Evolutionary conservation across 2,113 vertebrate genomes (phyloP), one percentile per base, ranked within the genome.

Genomic region (Ciconia stormi): DNA sequence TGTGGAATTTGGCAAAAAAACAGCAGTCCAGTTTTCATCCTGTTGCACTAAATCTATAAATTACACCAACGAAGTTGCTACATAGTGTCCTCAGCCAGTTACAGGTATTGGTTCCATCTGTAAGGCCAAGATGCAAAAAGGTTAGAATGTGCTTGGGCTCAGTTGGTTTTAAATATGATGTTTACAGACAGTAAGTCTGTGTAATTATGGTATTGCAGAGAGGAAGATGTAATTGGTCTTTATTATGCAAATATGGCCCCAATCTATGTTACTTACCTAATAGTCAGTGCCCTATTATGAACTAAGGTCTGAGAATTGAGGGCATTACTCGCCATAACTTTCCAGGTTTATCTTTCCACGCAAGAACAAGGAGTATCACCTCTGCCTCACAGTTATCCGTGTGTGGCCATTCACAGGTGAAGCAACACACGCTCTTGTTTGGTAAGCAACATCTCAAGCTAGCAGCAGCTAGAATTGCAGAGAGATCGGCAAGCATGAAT

Each of bases 181-280:
- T 95, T 96, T 92, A 95, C 69, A 89, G 27, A 42, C 19, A 22
- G 25, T 6, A 21, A 16, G 67, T 46, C 63, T 90, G 49, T 90
- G 49, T 92, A 95, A 95, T 92, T 93, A 92, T 5, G 40, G 47
- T 50, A 79, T 55, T 87, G 72, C 82, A 91, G 80, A 73, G 9
- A 70, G 59, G 30, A 87, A 90, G 90, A 74, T 29, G 50, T 34
- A 59, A 95, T 7, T 62, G 27, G 13, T 71, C 56, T 93, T 92
- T 91, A 42, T 63, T 53, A 94, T 76, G 94, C 66, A 97, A 92
- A 91, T 67, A 67, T 85, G 73, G 56, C 66, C 80, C 77, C 56
- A 89, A 85, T 96, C 49, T 27, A 16, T 56, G 73, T 74, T 65
- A 72, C 34, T 82, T 49, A 63, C 42, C 53, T 32, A 65, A 91